Conservation (phyloP, 2,113 vertebrate genomes). For the Galeopterus variegatus region DNA sequence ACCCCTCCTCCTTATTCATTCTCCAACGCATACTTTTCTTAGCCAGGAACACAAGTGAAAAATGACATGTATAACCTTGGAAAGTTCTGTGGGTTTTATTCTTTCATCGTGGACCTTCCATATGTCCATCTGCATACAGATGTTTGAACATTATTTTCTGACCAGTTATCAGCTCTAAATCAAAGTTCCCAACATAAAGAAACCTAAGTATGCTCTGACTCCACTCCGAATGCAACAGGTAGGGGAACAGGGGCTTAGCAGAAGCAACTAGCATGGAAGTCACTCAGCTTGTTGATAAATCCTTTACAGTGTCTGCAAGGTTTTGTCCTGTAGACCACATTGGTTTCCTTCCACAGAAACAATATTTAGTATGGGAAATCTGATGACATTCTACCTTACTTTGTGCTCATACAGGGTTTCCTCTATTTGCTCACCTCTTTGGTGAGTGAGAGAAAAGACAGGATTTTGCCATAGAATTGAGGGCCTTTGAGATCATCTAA, state of each 20-base stretch:
- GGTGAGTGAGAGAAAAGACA: background rate
- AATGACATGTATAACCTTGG: background rate
- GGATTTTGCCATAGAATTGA: background rate
- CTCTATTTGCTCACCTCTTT: background rate
- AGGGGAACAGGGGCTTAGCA: background rate
- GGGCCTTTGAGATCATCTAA: background rate
- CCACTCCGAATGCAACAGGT: background rate
- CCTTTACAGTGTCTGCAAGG: background rate
- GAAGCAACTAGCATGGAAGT: background rate
- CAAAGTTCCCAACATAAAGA: background rate
- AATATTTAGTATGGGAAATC: background rate
- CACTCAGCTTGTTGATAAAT: background rate
- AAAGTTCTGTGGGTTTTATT: background rate
- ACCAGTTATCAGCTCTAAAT: background rate
- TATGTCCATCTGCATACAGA: background rate
- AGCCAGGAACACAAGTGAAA: background rate
- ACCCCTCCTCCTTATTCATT: background rate
- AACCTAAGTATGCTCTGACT: background rate
- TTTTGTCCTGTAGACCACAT: background rate
- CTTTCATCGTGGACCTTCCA: background rate
- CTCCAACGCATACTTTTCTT: background rate
- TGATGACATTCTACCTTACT: background rate
- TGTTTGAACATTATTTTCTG: background rate
- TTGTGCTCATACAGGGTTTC: background rate
- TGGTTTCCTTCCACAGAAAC: background rate